Conservation (phyloP, 2,888 invertebrate genomes). For the Drosophila subquinaria region DNA sequence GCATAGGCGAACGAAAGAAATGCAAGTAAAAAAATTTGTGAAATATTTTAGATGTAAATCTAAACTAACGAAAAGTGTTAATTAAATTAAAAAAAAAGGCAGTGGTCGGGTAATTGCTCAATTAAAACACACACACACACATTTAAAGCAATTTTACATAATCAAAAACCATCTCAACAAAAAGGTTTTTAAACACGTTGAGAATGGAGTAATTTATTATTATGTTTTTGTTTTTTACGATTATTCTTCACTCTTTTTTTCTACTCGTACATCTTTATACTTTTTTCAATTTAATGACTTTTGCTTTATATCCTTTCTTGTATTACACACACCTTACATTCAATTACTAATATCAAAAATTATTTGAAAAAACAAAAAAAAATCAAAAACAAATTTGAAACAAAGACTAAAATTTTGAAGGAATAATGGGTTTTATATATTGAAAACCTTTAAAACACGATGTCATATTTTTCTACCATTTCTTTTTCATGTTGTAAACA, state of each 20-base stretch:
- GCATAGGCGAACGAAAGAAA: slow-evolving; percentile 52
- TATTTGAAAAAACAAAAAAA: slow-evolving; percentile 8
- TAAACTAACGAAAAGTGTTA: slow-evolving; percentile 54
- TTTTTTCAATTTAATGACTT: slow-evolving; percentile 23
- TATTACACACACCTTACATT: slow-evolving; percentile 34
- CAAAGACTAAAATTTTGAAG: slow-evolving; percentile 70
- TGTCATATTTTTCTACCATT: slow-evolving; percentile 80
- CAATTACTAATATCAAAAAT: slow-evolving; percentile 42
- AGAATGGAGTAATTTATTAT: slow-evolving; percentile 53
- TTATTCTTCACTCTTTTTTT: slow-evolving; percentile 16
- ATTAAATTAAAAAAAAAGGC: slow-evolving; percentile 25
- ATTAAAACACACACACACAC: slow-evolving; percentile 48
- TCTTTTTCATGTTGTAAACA: slow-evolving; percentile 80
- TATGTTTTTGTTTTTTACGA: slow-evolving; percentile 46
- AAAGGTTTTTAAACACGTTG: slow-evolving; percentile 28
- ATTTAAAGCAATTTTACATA: slow-evolving; percentile 61
- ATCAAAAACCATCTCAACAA: slow-evolving; percentile 47
- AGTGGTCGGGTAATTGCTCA: slow-evolving; percentile 58
- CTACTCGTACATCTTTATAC: slow-evolving; percentile 16
- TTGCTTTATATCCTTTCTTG: slow-evolving; percentile 36
- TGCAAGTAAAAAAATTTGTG: slow-evolving; percentile 55
- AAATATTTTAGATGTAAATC: slow-evolving; percentile 53
- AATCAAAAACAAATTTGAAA: slow-evolving; percentile 47
- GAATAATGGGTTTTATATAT: slow-evolving; percentile 66
- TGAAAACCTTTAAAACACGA: slow-evolving; percentile 54